Evolutionary conservation across 2,888 invertebrate genomes (phyloP).

Genomic region (Drosophila lacicola): DNA sequence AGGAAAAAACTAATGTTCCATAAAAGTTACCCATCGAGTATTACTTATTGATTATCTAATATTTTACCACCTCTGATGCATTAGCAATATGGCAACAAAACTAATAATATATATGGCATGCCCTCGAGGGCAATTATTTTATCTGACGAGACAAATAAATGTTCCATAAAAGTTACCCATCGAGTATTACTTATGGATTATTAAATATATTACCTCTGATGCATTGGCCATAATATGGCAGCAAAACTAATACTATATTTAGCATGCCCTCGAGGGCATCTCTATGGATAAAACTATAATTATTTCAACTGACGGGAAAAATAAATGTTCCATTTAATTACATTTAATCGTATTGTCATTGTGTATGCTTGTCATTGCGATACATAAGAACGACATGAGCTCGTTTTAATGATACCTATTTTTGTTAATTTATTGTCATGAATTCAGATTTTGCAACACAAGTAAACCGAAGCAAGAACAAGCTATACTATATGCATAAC

Average conservation of each 20-base stretch:
- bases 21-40: too few species aligned
- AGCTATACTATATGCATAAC: too few species aligned
- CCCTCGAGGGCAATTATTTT: too few species aligned
- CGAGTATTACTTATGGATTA: too few species aligned
- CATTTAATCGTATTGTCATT: conserved; percentile 32
- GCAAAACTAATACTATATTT: not conserved
- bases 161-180: not conserved
- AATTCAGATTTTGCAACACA: not conserved
- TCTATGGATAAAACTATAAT: not conserved
- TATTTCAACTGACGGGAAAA: not conserved
- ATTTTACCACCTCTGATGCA: too few species aligned
- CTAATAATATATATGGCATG: too few species aligned
- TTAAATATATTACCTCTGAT: too few species aligned
- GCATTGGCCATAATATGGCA: not conserved
- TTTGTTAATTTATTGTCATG: not conserved
- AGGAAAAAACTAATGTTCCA: too few species aligned
- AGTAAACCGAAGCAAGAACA: not conserved
- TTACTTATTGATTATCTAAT: too few species aligned
- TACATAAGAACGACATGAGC: conserved; percentile 26
- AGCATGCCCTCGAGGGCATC: conserved; percentile 1
- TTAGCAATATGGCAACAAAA: too few species aligned
- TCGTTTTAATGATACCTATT: conserved; percentile 11
- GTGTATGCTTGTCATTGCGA: conserved; percentile 6
- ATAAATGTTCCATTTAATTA: conserved; percentile 13
- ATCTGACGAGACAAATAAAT: not conserved